A percentile compares a stretch with the other conserved stretches of the same genome.
These are phyloP conservation scores for Vidua macroura DNA, from an alignment of 2,113 vertebrate species.

Conservation along the genomic window DNA sequence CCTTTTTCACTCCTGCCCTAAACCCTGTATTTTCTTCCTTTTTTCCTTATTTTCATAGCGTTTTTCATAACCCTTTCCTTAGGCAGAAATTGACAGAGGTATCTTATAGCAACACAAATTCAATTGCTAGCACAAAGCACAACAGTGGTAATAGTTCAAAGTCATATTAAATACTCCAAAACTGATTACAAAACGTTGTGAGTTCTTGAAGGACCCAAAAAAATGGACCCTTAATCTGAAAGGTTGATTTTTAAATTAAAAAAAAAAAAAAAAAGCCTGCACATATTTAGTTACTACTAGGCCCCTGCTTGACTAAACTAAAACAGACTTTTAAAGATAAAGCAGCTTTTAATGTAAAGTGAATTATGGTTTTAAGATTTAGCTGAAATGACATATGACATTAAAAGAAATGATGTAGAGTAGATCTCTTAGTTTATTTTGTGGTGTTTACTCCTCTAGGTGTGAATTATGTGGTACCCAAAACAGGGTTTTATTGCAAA, in stretches of 20 bases:
- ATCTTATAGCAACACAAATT: not conserved
- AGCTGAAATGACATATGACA: conserved; percentile 60
- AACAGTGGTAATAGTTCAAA: not conserved
- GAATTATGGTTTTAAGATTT: conserved; percentile 47
- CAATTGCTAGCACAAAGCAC: not conserved
- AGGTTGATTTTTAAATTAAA: not conserved
- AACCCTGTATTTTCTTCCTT: not conserved
- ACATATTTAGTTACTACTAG: not conserved
- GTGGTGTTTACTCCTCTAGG: conserved; percentile 80
- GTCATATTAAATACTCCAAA: not conserved
- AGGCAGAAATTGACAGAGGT: conserved; percentile 18
- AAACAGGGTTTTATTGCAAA: conserved; percentile 97
- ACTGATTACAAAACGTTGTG: not conserved
- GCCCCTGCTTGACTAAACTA: conserved; percentile 41
- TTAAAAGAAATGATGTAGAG: conserved; percentile 51
- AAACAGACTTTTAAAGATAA: conserved; percentile 24
- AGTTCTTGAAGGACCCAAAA: not conserved
- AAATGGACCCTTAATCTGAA: conserved; percentile 21
- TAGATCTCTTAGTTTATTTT: conserved; percentile 68
- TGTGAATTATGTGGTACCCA: conserved; percentile 91
- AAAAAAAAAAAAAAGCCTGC: not conserved
- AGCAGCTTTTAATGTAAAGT: conserved; percentile 52
- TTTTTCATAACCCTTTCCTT: conserved; percentile 44
- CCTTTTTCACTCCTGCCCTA: not conserved
- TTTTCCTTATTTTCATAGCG: not conserved